These are phyloP conservation scores for Melitaea athalia DNA, from an alignment of 2,888 invertebrate genomes.

Conservation along the genomic window DNA sequence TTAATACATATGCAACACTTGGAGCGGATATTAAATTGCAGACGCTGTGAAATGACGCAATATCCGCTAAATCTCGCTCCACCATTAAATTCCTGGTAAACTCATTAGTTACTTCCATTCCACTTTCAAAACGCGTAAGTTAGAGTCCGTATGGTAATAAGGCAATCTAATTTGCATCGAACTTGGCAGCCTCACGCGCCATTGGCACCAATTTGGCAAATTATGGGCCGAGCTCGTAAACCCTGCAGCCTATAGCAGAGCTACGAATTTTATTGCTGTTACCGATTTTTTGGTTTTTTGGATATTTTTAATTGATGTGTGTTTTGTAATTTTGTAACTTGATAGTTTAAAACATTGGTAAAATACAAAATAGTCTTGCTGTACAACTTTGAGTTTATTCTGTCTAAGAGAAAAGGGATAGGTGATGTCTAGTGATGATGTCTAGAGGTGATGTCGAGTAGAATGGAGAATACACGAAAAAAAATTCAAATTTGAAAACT, in stretches of 20 bases:
- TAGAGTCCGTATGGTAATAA: conserved; percentile 36
- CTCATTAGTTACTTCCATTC: conserved; percentile 10
- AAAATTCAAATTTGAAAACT: too few relatives aligned
- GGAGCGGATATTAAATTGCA: too few relatives aligned
- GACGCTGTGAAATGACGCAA: neutral
- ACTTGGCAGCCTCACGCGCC: conserved; percentile 34
- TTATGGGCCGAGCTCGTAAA: conserved; percentile 24
- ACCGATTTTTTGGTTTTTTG: neutral
- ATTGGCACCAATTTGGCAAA: conserved; percentile 35
- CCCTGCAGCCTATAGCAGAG: conserved; percentile 6
- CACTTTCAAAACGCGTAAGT: conserved; percentile 13
- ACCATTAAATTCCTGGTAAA: conserved; percentile 1
- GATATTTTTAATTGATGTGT: neutral
- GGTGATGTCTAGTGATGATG: too few relatives aligned
- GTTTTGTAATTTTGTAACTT: neutral
- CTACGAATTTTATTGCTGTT: conserved; percentile 4
- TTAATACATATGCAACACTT: too few relatives aligned
- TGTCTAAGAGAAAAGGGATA: too few relatives aligned
- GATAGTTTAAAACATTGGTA: too few relatives aligned
- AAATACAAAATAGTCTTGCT: too few relatives aligned
- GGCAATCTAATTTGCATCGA: conserved; percentile 41
- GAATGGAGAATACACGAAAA: too few relatives aligned
- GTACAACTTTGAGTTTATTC: too few relatives aligned
- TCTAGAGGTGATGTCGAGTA: too few relatives aligned
- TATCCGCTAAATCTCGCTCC: neutral